These are phyloP conservation scores for Rhinoraja longicauda DNA, from an alignment of 2,797 vertebrate species.

Conservation along the genomic window DNA sequence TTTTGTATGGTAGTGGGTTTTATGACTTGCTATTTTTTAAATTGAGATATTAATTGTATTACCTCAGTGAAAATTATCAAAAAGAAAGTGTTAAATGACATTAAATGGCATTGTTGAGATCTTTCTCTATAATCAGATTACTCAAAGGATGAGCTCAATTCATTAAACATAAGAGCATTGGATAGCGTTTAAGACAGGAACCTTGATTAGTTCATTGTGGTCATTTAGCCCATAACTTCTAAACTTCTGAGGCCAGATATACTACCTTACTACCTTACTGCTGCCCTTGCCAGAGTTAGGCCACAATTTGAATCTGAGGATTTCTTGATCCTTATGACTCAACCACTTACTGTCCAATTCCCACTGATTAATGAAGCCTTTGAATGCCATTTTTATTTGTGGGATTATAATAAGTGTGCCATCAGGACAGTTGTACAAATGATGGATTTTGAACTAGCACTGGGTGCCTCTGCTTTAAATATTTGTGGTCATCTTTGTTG, in stretches of 20 bases:
- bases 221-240: background rate
- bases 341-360: background rate
- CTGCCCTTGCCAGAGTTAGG: background rate
- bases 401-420: background rate
- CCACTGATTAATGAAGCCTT: background rate
- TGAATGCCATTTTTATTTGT: background rate
- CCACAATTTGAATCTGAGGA: background rate
- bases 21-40: background rate
- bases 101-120: background rate
- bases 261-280: background rate
- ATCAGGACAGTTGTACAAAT: background rate
- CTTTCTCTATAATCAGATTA: background rate
- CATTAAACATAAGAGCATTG: background rate
- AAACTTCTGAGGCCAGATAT: background rate
- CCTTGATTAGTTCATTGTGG: background rate
- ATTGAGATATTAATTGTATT: background rate
- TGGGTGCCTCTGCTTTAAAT: background rate
- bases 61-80: background rate
- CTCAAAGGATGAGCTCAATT: background rate
- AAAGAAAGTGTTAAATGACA: background rate
- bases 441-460: background rate
- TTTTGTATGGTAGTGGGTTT: background rate
- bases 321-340: background rate
- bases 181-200: background rate
- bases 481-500: background rate